A percentile compares a stretch with the other conserved stretches of the same genome.
Evolutionary conservation across 2,888 invertebrate species (phyloP).

Genomic region (Chirona hameri): DNA sequence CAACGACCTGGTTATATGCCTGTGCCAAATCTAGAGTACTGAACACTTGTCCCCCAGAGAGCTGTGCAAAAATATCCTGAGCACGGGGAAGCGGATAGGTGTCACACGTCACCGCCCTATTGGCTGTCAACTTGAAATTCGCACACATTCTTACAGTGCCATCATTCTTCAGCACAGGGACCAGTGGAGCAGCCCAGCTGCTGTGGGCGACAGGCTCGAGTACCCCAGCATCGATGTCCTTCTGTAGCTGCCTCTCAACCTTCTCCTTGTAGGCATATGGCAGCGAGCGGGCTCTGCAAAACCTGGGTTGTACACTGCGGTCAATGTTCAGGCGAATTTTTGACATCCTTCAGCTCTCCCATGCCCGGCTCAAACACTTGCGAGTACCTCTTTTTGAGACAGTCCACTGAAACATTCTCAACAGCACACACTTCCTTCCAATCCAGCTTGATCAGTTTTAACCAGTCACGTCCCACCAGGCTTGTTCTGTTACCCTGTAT

Average conservation of each 20-base stretch:
- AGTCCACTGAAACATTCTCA: neutral
- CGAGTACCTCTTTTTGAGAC: neutral
- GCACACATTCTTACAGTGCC: neutral
- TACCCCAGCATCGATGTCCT: neutral
- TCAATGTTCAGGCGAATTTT: neutral
- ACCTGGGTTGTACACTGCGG: neutral
- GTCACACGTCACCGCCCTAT: neutral
- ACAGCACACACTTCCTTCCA: neutral
- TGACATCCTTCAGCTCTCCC: neutral
- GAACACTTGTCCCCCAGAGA: neutral
- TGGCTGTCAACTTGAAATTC: neutral
- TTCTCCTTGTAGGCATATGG: neutral
- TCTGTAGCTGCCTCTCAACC: neutral
- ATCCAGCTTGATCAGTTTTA: neutral
- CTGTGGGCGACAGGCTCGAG: neutral
- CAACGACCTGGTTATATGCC: neutral
- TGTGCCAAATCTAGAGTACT: neutral
- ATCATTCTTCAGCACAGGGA: neutral
- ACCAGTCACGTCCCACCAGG: neutral
- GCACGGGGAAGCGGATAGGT: neutral
- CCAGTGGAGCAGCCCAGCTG: neutral
- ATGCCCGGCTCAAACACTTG: neutral
- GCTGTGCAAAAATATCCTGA: neutral
- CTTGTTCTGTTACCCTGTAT: neutral
- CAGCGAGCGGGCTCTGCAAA: neutral